phyloP scores from a whole-genome alignment of 1,140 invertebrate species.

The Neodiprion pinetum region DNA sequence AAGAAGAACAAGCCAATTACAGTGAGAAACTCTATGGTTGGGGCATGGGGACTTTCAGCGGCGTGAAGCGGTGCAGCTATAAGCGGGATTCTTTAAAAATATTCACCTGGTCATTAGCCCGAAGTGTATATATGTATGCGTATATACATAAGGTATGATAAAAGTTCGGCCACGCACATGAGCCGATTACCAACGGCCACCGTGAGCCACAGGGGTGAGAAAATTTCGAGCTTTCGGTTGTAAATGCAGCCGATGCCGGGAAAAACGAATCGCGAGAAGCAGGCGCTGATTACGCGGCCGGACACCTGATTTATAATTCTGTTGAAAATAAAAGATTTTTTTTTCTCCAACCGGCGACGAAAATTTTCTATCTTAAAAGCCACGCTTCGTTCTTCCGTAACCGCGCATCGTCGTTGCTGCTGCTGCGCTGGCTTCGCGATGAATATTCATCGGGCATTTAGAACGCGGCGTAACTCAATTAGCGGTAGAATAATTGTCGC shows the following conservation, averaged over 20 bases:
- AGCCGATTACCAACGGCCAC: not conserved
- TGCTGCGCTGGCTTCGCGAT: not conserved
- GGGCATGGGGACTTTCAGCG: slow-evolving; percentile 40
- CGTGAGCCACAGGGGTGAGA: too few species aligned
- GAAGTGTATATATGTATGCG: slow-evolving; percentile 7
- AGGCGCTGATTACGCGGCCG: too few species aligned
- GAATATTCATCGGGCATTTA: slow-evolving; percentile 1
- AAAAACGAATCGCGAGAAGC: too few species aligned
- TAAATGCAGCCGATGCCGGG: too few species aligned
- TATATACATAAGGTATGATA: slow-evolving; percentile 25
- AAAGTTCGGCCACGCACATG: slow-evolving; percentile 12
- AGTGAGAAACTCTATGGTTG: slow-evolving; percentile 55
- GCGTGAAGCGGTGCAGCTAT: slow-evolving; percentile 47
- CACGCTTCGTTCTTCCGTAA: too few species aligned
- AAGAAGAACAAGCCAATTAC: slow-evolving; percentile 62
- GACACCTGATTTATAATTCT: not conserved
- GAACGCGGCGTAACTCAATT: not conserved
- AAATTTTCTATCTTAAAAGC: not conserved
- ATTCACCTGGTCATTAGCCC: slow-evolving; percentile 56
- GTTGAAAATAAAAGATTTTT: not conserved
- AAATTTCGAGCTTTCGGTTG: too few species aligned
- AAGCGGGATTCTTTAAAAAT: slow-evolving; percentile 57
- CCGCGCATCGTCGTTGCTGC: too few species aligned
- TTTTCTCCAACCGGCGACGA: not conserved
- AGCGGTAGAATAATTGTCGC: not conserved